Evolutionary conservation across 2,888 invertebrate species (phyloP), one percentile per base, ranked within the genome.

Genomic region (Drosophila seclusa): DNA sequence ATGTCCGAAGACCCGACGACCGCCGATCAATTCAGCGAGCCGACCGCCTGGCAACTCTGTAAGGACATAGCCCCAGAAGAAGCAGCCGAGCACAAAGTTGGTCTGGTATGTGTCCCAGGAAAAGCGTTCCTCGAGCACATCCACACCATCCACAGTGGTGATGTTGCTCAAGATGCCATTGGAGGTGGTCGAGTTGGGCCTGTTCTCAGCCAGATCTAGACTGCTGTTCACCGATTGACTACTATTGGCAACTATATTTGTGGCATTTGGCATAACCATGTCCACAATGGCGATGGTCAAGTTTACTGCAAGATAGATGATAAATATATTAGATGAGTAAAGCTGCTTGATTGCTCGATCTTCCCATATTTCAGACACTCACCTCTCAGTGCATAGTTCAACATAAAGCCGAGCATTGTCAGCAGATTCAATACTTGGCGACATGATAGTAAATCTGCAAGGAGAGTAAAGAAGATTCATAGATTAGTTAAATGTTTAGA

Each of bases 21-120:
- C 97, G 10, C 98, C 98, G 78, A 97, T 94, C 61, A 96, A 92
- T 91, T 97, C 97, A 29, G 98, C 97, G 82, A 98, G 94, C 81
- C 97, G 95, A 61, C 98, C 98, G 27, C 98, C 98, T 2, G 98
- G 98, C 75, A 98, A 93, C 93, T 98, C 98, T 74, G 98, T 98
- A 70, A 97, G 94, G 53, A 98, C 95, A 93, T 98, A 98, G 16
- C 98, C 98, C 96, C 97, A 98, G 94, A 97, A 98, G 94, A 98
- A 98, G 87, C 96, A 96, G 48, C 97, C 97, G 32, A 97, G 94
- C 50, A 98, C 95, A 71, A 96, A 94, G 89, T 98, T 98, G 91
- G 96, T 96, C 88, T 96, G 95, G 84, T 96, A 95, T 68, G 95
- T 95, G 91, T 96, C 95, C 98, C 98, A 98, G 29, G 95, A 92